These are phyloP conservation scores for Cnemophilus loriae DNA, from an alignment of 2,113 vertebrate species.

Conservation along the genomic window DNA sequence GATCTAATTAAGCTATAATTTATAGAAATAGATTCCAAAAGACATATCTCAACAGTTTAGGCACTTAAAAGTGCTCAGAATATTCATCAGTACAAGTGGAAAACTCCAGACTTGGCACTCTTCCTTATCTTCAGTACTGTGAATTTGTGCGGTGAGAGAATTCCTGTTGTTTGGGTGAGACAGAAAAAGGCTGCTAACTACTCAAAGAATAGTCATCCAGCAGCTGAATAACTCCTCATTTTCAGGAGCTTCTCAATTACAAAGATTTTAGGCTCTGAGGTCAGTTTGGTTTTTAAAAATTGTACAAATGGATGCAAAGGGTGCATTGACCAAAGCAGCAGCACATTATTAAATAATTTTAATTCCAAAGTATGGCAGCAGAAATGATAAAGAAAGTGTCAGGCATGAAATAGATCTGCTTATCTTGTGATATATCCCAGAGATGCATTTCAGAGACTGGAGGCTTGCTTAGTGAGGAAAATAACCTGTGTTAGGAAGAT, in stretches of 20 bases:
- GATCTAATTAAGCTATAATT: slow-evolving; percentile 62
- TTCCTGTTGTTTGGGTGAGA: neutral
- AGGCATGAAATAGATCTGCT: neutral
- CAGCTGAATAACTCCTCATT: neutral
- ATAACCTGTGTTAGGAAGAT: slow-evolving; percentile 6
- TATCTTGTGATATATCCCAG: neutral
- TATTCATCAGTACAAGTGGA: neutral
- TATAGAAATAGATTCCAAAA: slow-evolving; percentile 2
- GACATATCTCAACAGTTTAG: slow-evolving; percentile 60
- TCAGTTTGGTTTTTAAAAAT: neutral
- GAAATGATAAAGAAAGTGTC: neutral
- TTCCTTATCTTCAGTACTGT: neutral
- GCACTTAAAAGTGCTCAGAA: slow-evolving; percentile 30
- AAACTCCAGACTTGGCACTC: neutral
- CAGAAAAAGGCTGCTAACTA: neutral
- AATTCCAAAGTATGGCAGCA: neutral
- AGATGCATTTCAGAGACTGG: neutral
- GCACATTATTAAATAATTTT: neutral
- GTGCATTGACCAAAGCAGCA: neutral
- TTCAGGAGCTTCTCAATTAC: neutral
- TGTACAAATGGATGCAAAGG: neutral
- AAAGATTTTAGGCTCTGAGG: neutral
- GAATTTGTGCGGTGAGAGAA: neutral
- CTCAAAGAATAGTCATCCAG: neutral
- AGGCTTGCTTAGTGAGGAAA: neutral